phyloP scores from a whole-genome alignment of 2,113 vertebrate genomes.

The Larimichthys crocea region DNA sequence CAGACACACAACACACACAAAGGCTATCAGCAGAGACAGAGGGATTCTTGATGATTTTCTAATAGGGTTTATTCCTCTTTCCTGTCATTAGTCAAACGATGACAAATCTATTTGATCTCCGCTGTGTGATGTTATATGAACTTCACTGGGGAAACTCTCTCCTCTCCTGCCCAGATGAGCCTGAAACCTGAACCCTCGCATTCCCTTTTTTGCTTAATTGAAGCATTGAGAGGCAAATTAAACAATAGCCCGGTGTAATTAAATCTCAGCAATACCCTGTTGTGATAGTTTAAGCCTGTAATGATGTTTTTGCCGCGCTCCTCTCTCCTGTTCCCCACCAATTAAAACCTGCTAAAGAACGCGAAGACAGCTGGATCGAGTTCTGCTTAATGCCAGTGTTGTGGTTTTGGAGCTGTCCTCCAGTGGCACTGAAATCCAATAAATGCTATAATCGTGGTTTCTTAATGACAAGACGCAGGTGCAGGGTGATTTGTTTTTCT shows the following conservation, averaged over 20 bases:
- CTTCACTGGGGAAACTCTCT: slow-evolving; percentile 74
- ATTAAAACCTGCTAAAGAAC: slow-evolving; percentile 85
- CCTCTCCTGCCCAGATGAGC: slow-evolving; percentile 67
- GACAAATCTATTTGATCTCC: slow-evolving; percentile 79
- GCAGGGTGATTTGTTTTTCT: slow-evolving; percentile 76
- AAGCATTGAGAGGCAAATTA: slow-evolving; percentile 81
- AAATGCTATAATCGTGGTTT: slow-evolving; percentile 78
- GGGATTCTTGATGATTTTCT: slow-evolving; percentile 79
- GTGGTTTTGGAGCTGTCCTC: slow-evolving; percentile 75
- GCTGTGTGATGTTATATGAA: slow-evolving; percentile 77
- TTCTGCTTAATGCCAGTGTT: slow-evolving; percentile 78
- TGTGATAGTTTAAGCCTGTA: slow-evolving; percentile 81
- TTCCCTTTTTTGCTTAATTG: slow-evolving; percentile 72
- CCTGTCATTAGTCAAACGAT: slow-evolving; percentile 81
- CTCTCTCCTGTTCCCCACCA: slow-evolving; percentile 80
- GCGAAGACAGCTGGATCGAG: slow-evolving; percentile 77
- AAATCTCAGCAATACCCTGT: slow-evolving; percentile 83
- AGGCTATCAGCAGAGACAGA: slow-evolving; percentile 61
- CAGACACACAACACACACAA: slow-evolving; percentile 63
- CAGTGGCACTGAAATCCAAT: slow-evolving; percentile 80
- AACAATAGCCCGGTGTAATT: slow-evolving; percentile 85
- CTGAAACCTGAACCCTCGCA: slow-evolving; percentile 74
- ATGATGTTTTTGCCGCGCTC: slow-evolving; percentile 80
- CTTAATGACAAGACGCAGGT: slow-evolving; percentile 82
- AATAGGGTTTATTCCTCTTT: slow-evolving; percentile 79